Base-by-base conservation (phyloP, 2,797 vertebrate species). In the Lycodopsis pacificus region DNA sequence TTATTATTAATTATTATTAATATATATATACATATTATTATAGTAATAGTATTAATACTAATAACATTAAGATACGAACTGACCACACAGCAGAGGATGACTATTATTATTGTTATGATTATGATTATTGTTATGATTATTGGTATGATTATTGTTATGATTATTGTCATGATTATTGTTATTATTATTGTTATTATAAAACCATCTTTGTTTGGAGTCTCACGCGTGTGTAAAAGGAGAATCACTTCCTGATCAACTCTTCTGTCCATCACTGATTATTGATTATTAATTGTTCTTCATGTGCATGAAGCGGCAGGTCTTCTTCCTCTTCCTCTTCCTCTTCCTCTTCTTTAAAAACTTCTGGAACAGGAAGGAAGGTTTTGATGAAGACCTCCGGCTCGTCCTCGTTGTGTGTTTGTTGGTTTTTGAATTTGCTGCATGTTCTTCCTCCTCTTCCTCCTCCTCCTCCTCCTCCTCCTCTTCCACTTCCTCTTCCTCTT, bases 401-500 rank as follows among this genome's bases (percentile, higher is more conserved):
- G 15, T 38, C 58, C 46, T 40, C 2, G 30, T 54, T 42, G 77
- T 94, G 92, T 93, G 67, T 73, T 68, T 22, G 80, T 90, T 76
- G 71, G 79, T 76, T 95, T 90, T 94, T 89, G 94, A 92, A 92
- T 94, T 88, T 95, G 92, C 73, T 88, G 89, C 87, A 86, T 89
- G 87, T 86, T 76, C 42, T 78, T 66, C 58, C 48, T 32, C 42
- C 19, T 3, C 22, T 27, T 27, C 61, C 11, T 54, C 34, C n/a
- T 34, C 44, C 30, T 82, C 81, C 84, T 77, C 82, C 2, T 27
- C 27, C 27, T 27, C 27, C 3, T 77, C 61, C 48, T 74, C 61
- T 12, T 65, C 34, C 7, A 6, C 42, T 2, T 44, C 42, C 5
- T 46, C 44, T 2, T 34, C 34, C 7, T 34, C 34, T 1, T 34